Conservation (phyloP, 2,888 invertebrate genomes). For the Caenorhabditis sp. region DNA sequence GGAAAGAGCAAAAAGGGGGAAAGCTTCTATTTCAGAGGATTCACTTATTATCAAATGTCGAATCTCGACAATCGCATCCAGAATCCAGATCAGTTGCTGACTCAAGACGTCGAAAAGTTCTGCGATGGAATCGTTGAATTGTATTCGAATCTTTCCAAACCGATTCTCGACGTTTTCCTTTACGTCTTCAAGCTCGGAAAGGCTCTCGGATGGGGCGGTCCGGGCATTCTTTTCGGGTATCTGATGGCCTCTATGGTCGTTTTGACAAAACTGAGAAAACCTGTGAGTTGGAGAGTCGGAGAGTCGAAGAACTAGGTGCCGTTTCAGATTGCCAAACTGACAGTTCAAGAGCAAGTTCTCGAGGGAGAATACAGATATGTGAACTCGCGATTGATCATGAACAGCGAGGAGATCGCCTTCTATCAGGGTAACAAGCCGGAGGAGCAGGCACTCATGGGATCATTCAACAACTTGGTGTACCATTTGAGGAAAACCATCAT, state of each 20-base stretch:
- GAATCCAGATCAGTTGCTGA: conserved; percentile 95
- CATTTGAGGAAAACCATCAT: conserved; percentile 72
- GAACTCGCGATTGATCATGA: conserved; percentile 94
- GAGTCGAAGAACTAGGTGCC: neutral
- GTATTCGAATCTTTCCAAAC: conserved; percentile 96
- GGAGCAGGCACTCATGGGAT: conserved; percentile 88
- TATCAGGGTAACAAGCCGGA: conserved; percentile 84
- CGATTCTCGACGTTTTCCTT: conserved; percentile 92
- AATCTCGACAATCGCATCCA: conserved; percentile 94
- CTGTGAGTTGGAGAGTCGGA: conserved; percentile 51
- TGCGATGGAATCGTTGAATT: conserved; percentile 94
- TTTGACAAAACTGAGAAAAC: conserved; percentile 83
- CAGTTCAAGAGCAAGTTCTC: conserved; percentile 93
- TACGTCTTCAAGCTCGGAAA: conserved; percentile 91
- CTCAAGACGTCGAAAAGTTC: conserved; percentile 97
- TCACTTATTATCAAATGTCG: conserved; percentile 90
- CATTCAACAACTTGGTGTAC: conserved; percentile 88
- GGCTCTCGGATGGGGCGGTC: conserved; percentile 90
- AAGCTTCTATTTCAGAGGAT: conserved; percentile 64
- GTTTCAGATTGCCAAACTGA: conserved; percentile 84
- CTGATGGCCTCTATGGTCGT: conserved; percentile 89
- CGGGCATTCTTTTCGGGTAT: conserved; percentile 90
- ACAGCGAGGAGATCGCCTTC: conserved; percentile 92
- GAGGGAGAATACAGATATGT: conserved; percentile 98
- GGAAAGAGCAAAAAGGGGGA: neutral